These are phyloP conservation scores for Taurulus bubalis DNA, from an alignment of 2,113 vertebrate genomes.

Conservation along the genomic window DNA sequence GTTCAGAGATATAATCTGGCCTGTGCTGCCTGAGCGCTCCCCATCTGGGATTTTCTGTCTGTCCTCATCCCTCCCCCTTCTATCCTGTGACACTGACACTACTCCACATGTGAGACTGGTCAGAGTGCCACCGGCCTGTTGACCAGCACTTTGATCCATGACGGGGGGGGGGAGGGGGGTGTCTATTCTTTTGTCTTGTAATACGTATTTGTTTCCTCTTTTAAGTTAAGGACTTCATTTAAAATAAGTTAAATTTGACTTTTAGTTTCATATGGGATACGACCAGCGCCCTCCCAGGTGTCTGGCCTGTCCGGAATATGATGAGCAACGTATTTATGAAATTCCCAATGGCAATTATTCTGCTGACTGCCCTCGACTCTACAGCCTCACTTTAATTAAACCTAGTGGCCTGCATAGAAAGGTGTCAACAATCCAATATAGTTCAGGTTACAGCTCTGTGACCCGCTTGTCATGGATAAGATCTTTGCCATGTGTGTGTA, in stretches of 20 bases:
- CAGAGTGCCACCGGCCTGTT: background rate
- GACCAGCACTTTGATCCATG: background rate
- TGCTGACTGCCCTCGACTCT: background rate
- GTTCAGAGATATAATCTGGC: conserved; percentile 79
- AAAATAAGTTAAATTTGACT: too few relatives aligned
- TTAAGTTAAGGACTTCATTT: too few relatives aligned
- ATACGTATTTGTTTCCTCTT: too few relatives aligned
- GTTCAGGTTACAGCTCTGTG: too few relatives aligned
- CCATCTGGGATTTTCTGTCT: conserved; percentile 72
- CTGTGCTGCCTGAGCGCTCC: conserved; percentile 53
- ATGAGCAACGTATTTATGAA: too few relatives aligned
- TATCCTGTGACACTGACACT: conserved; percentile 19
- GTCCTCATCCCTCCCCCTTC: conserved; percentile 19
- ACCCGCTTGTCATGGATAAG: background rate
- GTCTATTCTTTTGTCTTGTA: too few relatives aligned
- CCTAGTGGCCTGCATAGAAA: too few relatives aligned
- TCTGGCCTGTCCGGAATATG: background rate
- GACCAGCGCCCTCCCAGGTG: too few relatives aligned
- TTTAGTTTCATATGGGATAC: background rate
- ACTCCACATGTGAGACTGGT: conserved; percentile 10
- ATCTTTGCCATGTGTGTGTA: background rate
- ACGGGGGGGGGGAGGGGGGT: too few relatives aligned
- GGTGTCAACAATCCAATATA: too few relatives aligned
- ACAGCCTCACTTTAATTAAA: background rate
- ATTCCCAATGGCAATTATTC: background rate